Evolutionary conservation across 2,113 vertebrate genomes (phyloP).

Genomic region (Zonotrichia leucophrys): DNA sequence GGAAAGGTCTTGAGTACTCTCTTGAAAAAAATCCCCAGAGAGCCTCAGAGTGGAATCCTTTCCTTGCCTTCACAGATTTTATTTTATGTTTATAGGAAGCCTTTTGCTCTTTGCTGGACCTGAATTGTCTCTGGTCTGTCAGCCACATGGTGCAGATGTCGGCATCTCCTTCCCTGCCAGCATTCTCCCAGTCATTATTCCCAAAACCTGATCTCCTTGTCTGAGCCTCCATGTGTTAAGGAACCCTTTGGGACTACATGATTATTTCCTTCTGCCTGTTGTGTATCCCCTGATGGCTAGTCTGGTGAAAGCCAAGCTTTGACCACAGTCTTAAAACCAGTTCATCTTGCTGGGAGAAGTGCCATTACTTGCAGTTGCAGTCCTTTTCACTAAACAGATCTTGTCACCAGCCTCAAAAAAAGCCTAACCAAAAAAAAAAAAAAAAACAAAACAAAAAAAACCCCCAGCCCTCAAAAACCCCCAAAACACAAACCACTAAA

Average conservation of each 20-base stretch:
- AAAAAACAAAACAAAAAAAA: background rate
- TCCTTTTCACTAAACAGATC: background rate
- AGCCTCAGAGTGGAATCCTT: background rate
- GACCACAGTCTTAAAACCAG: background rate
- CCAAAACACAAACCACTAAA: background rate
- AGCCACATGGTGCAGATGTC: constrained; percentile 65
- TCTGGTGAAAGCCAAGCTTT: constrained; percentile 6
- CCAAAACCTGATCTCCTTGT: constrained; percentile 23
- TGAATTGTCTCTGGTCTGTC: constrained; percentile 54
- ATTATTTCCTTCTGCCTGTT: constrained; percentile 54
- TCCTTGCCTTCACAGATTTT: constrained; percentile 33
- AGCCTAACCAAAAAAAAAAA: background rate
- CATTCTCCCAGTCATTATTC: constrained; percentile 48
- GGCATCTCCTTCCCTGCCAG: background rate
- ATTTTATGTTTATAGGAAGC: constrained; percentile 48
- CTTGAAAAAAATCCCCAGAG: constrained; percentile 32
- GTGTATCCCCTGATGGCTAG: background rate
- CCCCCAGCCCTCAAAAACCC: background rate
- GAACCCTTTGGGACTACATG: background rate
- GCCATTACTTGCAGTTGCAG: background rate
- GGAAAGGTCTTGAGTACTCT: background rate
- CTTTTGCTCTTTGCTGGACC: constrained; percentile 40
- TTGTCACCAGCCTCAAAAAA: background rate
- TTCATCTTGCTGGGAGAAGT: background rate
- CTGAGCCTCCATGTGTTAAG: constrained; percentile 35